Conservation (phyloP, 2,888 invertebrate genomes). For the Alloplasta piceator region DNA sequence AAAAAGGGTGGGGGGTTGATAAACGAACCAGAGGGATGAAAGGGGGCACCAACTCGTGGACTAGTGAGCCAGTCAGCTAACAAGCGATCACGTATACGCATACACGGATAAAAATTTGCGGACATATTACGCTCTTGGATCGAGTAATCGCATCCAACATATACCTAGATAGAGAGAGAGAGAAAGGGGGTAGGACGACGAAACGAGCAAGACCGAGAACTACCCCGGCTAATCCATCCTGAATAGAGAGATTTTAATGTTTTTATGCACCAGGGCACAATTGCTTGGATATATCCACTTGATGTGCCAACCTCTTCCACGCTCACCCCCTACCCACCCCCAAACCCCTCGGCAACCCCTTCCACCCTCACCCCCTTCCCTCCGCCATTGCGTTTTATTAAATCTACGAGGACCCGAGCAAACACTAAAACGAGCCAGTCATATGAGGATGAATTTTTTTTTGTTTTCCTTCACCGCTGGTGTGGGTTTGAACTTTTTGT, state of each 20-base stretch:
- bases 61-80: slow-evolving; percentile 20
- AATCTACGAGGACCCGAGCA: slow-evolving; percentile 73
- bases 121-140: slow-evolving; percentile 50
- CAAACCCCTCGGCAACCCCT: neutral
- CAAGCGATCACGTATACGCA: slow-evolving; percentile 63
- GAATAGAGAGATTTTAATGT: slow-evolving; percentile 83
- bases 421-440: neutral
- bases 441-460: too few species aligned
- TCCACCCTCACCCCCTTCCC: slow-evolving; percentile 1
- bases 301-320: slow-evolving; percentile 76
- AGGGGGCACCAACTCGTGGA: slow-evolving; percentile 20
- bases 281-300: slow-evolving; percentile 79
- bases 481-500: too few species aligned
- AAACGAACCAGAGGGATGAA: slow-evolving; percentile 18
- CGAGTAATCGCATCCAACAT: slow-evolving; percentile 63
- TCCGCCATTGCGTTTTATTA: slow-evolving; percentile 79
- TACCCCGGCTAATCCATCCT: slow-evolving; percentile 78
- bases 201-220: slow-evolving; percentile 49
- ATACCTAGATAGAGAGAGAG: slow-evolving; percentile 7
- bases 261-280: slow-evolving; percentile 81
- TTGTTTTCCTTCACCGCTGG: neutral
- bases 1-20: neutral
- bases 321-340: slow-evolving; percentile 6
- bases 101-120: slow-evolving; percentile 45
- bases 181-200: slow-evolving; percentile 23